A percentile compares a stretch with the other conserved stretches of the same genome.
Conservation (phyloP, 2,888 invertebrate species). For the Cantharis rustica region DNA sequence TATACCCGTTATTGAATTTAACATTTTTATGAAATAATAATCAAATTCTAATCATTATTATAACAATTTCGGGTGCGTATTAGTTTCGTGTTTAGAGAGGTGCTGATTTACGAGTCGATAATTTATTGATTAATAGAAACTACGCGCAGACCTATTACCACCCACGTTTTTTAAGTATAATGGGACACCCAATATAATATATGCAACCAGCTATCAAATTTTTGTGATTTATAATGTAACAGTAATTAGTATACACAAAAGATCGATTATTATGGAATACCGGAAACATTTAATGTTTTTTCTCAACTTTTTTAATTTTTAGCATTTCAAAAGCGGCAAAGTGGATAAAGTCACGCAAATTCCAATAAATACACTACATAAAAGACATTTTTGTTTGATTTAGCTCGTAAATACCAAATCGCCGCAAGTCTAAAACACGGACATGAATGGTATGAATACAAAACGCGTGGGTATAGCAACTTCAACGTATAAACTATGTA, state of each 20-base stretch:
- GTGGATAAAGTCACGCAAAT: conserved; percentile 23
- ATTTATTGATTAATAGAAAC: neutral
- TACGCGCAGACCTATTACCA: neutral
- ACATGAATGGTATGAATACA: conserved; percentile 40
- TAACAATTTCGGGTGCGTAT: neutral
- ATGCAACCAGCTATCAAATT: neutral
- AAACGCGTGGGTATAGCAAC: conserved; percentile 43
- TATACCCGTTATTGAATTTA: too few species aligned
- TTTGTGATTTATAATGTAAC: neutral
- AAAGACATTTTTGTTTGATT: conserved; percentile 21
- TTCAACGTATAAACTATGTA: conserved; percentile 45
- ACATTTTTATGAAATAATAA: too few species aligned
- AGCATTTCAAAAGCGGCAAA: neutral
- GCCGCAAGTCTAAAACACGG: conserved; percentile 25
- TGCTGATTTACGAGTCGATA: neutral
- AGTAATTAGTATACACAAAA: neutral
- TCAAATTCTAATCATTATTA: too few species aligned
- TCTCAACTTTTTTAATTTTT: neutral
- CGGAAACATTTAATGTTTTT: neutral
- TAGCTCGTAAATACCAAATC: conserved; percentile 36
- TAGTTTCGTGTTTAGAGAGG: neutral
- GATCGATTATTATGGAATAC: neutral
- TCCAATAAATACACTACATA: conserved; percentile 22
- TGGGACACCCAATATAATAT: neutral
- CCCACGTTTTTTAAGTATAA: neutral